Evolutionary conservation across 2,888 invertebrate genomes (phyloP).

Genomic region (Papilio demoleus): DNA sequence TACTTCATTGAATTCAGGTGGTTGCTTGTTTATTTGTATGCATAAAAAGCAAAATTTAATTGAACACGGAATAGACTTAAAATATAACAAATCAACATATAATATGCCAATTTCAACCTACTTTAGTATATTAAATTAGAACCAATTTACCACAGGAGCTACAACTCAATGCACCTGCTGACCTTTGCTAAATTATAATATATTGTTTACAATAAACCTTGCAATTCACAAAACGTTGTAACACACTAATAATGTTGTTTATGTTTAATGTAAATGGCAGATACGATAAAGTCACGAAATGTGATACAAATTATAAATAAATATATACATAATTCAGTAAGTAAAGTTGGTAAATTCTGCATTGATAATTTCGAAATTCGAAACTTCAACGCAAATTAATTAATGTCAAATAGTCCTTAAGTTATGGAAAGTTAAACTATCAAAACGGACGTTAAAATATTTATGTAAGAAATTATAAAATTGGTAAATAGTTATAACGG

Average conservation of each 20-base stretch:
- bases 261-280: not conserved
- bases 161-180: conserved; percentile 15
- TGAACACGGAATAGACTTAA: too few relatives aligned
- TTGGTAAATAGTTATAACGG: too few relatives aligned
- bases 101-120: conserved; percentile 9
- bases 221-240: conserved; percentile 6
- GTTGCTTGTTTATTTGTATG: too few relatives aligned
- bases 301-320: not conserved
- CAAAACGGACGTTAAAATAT: too few relatives aligned
- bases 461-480: too few relatives aligned
- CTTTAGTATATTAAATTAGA: not conserved
- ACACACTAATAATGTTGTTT: conserved; percentile 29
- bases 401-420: too few relatives aligned
- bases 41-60: too few relatives aligned
- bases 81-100: not conserved
- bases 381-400: too few relatives aligned
- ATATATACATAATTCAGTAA: not conserved
- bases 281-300: not conserved
- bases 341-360: too few relatives aligned
- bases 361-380: too few relatives aligned
- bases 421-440: too few relatives aligned
- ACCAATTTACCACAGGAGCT: not conserved
- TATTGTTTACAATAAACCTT: not conserved
- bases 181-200: conserved; percentile 19
- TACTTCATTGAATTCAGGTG: too few relatives aligned